phyloP scores from a whole-genome alignment of 2,888 invertebrate genomes.

The Dexiosoma caninum region DNA sequence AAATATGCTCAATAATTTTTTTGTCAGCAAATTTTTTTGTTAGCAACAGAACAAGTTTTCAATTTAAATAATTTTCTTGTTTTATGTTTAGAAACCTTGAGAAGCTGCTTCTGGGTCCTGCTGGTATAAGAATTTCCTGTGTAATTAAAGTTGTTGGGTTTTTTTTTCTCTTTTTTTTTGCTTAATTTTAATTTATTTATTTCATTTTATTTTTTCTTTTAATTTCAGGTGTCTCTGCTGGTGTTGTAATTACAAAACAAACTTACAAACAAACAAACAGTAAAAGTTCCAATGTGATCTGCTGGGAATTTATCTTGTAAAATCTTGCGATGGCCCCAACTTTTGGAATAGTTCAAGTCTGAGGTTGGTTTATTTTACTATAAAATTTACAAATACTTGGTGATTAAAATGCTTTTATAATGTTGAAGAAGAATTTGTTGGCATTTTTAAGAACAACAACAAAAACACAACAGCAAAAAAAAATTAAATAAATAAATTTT shows the following conservation, averaged over 20 bases:
- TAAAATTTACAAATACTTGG: conserved; percentile 56
- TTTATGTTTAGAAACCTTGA: no score
- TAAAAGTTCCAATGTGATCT: conserved; percentile 7
- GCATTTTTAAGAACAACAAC: not conserved
- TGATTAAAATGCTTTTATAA: conserved; percentile 58
- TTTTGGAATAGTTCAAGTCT: conserved; percentile 46
- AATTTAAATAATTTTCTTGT: conserved; percentile 33
- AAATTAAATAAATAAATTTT: not conserved
- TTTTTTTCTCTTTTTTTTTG: not conserved
- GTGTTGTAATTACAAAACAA: conserved; percentile 66
- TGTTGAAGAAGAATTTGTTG: conserved; percentile 23
- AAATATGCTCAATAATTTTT: no score
- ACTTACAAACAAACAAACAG: conserved; percentile 53
- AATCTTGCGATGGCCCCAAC: no score
- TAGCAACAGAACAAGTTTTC: not conserved
- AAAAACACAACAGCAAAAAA: not conserved
- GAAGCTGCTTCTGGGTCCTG: no score
- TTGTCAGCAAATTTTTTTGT: no score
- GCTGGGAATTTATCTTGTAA: conserved; percentile 8
- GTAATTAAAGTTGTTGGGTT: not conserved
- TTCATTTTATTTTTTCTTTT: not conserved
- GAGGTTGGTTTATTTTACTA: conserved; percentile 5
- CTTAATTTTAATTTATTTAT: not conserved
- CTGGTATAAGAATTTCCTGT: conserved; percentile 37
- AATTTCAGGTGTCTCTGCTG: conserved; percentile 64